A percentile compares a stretch with the other conserved stretches of the same genome.
Conservation (phyloP, 1,140 invertebrate species). For the Drosophila miranda region DNA sequence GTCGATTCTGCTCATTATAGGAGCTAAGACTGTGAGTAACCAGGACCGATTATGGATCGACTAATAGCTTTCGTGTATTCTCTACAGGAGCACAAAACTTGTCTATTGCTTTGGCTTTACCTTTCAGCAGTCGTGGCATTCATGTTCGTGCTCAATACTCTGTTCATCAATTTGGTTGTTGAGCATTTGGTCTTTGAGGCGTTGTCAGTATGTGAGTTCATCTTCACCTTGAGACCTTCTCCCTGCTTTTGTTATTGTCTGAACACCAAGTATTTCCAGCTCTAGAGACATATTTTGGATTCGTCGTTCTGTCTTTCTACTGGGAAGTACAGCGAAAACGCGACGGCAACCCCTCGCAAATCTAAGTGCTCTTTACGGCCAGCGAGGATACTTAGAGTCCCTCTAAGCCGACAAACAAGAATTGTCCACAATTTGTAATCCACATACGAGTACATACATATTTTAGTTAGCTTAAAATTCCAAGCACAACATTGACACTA, state of each 20-base stretch:
- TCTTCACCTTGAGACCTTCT: too few relatives aligned
- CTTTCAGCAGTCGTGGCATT: not conserved
- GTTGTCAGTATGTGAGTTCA: slow-evolving; percentile 2
- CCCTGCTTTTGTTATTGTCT: not conserved
- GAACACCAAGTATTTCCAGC: slow-evolving; percentile 8
- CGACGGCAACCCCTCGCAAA: not conserved
- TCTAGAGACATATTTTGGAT: slow-evolving; percentile 45
- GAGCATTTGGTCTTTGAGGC: slow-evolving; percentile 1
- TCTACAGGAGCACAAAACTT: slow-evolving; percentile 30
- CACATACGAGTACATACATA: too few relatives aligned
- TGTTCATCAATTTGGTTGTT: not conserved
- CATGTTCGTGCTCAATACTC: slow-evolving; percentile 6
- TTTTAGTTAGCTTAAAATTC: too few relatives aligned
- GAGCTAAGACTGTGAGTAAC: slow-evolving; percentile 35
- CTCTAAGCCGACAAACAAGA: not conserved
- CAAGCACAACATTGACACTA: not conserved
- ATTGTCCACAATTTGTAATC: too few relatives aligned
- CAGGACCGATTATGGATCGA: too few relatives aligned
- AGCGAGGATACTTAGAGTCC: slow-evolving; percentile 2
- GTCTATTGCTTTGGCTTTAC: slow-evolving; percentile 40
- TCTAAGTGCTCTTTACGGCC: slow-evolving; percentile 49
- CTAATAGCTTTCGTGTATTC: too few relatives aligned
- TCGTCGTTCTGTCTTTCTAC: slow-evolving; percentile 37
- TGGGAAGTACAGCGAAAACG: slow-evolving; percentile 19
- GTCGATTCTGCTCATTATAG: slow-evolving; percentile 17